phyloP scores from a whole-genome alignment of 2,113 vertebrate genomes.

The Dicentrarchus labrax region DNA sequence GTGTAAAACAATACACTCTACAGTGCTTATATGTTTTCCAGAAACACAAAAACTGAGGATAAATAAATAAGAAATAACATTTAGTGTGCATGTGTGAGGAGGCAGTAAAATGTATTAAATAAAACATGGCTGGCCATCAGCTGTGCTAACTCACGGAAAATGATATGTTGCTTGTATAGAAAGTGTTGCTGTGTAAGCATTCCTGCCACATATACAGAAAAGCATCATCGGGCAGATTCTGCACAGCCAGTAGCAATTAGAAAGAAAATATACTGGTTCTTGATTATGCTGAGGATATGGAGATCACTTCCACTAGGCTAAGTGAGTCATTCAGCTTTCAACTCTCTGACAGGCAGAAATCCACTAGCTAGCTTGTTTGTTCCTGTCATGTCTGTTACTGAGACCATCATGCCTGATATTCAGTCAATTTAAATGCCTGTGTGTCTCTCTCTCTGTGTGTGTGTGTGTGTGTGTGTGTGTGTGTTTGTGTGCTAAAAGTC shows the following conservation, averaged over 20 bases:
- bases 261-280: constrained; percentile 26
- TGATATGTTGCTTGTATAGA: constrained; percentile 1
- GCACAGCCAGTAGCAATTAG: constrained; percentile 50
- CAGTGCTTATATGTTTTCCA: background rate
- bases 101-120: constrained; percentile 5
- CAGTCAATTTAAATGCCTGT: background rate
- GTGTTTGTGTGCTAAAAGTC: constrained; percentile 6
- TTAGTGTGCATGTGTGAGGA: background rate
- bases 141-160: constrained; percentile 8
- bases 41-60: background rate
- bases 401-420: constrained; percentile 39
- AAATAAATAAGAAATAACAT: background rate
- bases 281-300: constrained; percentile 56
- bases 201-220: constrained; percentile 11
- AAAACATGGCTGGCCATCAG: constrained; percentile 17
- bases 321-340: constrained; percentile 63
- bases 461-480: background rate
- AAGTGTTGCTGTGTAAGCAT: constrained; percentile 21
- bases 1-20: background rate
- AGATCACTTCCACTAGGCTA: constrained; percentile 50
- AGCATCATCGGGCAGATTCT: constrained; percentile 39
- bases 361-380: constrained; percentile 66
- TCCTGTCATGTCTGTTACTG: constrained; percentile 71
- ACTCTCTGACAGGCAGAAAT: constrained; percentile 49
- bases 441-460: background rate